Conservation (phyloP, 2,888 invertebrate species). For the Noctua pronuba region DNA sequence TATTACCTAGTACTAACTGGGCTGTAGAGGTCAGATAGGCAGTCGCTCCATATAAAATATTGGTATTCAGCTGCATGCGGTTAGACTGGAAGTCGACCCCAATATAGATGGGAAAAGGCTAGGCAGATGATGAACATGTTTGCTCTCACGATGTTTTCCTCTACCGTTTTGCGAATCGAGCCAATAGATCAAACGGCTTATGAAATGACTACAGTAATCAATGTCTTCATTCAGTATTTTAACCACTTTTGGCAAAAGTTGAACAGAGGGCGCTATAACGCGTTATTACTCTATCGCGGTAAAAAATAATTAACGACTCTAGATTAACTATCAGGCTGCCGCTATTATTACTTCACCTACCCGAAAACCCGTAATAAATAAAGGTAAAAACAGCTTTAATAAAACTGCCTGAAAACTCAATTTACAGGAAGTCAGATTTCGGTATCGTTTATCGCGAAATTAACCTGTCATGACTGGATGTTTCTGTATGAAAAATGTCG, state of each 20-base stretch:
- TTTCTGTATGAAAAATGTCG: constrained; percentile 67
- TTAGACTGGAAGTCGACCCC: no score
- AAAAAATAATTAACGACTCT: constrained; percentile 27
- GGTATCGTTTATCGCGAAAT: constrained; percentile 70
- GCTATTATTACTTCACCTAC: constrained; percentile 6
- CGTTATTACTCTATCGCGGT: not conserved
- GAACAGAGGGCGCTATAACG: not conserved
- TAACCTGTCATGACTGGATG: constrained; percentile 73
- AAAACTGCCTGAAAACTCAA: constrained; percentile 57
- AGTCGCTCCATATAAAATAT: no score
- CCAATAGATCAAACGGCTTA: not conserved
- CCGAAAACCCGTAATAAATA: constrained; percentile 7
- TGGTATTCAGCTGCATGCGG: no score
- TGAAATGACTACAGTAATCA: not conserved
- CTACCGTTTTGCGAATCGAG: not conserved
- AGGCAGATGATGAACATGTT: no score
- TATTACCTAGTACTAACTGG: no score
- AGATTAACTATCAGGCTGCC: constrained; percentile 25
- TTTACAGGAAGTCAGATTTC: constrained; percentile 58
- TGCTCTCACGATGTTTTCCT: not conserved
- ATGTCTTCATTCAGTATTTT: not conserved
- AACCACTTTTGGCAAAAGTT: not conserved
- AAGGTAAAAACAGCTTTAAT: constrained; percentile 34
- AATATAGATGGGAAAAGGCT: no score
- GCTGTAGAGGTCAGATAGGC: no score